Evolutionary conservation across 2,797 vertebrate species (phyloP).

Genomic region (Erithacus rubecula): DNA sequence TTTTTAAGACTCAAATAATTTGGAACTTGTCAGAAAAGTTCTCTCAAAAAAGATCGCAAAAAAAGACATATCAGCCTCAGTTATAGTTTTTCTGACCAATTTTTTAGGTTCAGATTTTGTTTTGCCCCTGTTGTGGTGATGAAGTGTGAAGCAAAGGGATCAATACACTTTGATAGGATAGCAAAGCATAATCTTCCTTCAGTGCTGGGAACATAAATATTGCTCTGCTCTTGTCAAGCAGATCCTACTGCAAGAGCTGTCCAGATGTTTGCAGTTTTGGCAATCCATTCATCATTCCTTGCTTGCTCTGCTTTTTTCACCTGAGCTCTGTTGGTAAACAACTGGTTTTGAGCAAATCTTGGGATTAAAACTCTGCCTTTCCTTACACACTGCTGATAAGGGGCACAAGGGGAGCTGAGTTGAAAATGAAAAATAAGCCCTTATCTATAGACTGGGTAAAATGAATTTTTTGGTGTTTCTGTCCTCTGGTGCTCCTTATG

Average conservation of each 20-base stretch:
- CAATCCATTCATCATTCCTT: background rate
- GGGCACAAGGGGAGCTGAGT: background rate
- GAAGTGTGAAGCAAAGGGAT: background rate
- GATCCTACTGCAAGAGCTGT: background rate
- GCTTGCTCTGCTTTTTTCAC: background rate
- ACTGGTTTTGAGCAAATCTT: background rate
- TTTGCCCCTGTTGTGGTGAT: background rate
- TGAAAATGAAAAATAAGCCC: background rate
- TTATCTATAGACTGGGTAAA: background rate
- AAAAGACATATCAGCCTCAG: background rate
- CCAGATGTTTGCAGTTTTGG: background rate
- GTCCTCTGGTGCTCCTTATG: rapidly evolving
- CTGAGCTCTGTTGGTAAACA: background rate
- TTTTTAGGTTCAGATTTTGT: background rate
- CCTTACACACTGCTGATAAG: background rate
- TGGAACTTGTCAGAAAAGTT: background rate
- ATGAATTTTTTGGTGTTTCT: background rate
- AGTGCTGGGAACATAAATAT: background rate
- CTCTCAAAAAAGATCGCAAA: rapidly evolving
- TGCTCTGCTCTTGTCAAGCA: background rate
- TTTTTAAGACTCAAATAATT: background rate
- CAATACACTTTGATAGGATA: background rate
- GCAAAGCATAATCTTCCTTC: background rate
- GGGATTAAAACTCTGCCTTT: background rate
- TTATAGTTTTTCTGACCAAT: background rate